Base-by-base conservation (phyloP, 2,888 invertebrate species). In the Oscheius onirici region DNA sequence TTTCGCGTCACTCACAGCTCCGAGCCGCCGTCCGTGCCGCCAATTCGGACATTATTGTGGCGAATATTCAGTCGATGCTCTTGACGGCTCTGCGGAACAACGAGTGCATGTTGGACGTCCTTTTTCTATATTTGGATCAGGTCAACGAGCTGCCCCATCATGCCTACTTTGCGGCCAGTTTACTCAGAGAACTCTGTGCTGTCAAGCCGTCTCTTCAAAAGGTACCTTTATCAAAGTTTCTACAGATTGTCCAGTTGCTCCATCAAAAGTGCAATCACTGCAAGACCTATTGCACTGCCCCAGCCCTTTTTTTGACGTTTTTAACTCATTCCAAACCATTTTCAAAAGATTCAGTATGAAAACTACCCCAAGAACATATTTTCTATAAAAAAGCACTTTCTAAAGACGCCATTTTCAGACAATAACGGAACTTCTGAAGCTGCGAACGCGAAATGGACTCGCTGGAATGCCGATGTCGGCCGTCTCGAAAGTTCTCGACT, bases 31-130 rank as follows among this genome's bases (percentile, higher is more conserved):
- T 81, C 49, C 77, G 83, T 8, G 75, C 75, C 15, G 73, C 78
- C 13, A 78, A 79, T 49, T 74, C 75, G 13, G 80, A 83, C 63
- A 72, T 83, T 20, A 69, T 86, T 24, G 71, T 86, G 34, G 68
- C 79, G 24, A 75, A 83, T 1, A 71, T 86, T 24, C 82, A 81
- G 26, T 76, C 83, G 22, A 58, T 86, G 10, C 71, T 85, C 17
- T 74, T 85, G 63, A 73, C 80, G 2, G 79, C 80, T 5, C 57
- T 85, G 26, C 74, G 76, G 44, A 51, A 73, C 52, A 69, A 72
- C 2, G 75, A 75, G 17, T 76, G 75, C 54, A 49, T 76, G 28
- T 52, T 81, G n/a, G 77, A 77, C 57, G 67, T 78, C 26, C 44
- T 76, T 24, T 75, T 78, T 58, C 74, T 75, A n/a, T 81, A 81